Evolutionary conservation across 2,888 invertebrate genomes (phyloP).

Genomic region (Oithona nana): DNA sequence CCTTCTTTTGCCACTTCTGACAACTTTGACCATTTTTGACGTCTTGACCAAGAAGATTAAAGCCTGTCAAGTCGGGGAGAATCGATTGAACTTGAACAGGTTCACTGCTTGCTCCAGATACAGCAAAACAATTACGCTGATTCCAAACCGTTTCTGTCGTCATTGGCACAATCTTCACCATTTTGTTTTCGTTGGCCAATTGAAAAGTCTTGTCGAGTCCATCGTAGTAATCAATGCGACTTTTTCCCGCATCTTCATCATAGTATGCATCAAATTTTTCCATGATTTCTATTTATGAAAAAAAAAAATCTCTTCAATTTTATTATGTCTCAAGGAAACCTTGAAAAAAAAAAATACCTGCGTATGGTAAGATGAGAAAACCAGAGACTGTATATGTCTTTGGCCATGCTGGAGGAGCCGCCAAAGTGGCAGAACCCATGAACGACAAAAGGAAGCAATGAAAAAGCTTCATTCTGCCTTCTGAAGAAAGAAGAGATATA

Average conservation of each 20-base stretch:
- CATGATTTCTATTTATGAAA: slow-evolving; percentile 80
- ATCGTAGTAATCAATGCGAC: slow-evolving; percentile 84
- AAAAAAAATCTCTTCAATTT: too few species aligned
- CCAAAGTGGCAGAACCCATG: too few species aligned
- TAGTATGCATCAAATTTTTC: slow-evolving; percentile 83
- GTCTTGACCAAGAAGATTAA: slow-evolving; percentile 26
- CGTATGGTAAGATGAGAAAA: not conserved
- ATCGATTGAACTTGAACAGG: slow-evolving; percentile 50
- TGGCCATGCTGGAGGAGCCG: not conserved
- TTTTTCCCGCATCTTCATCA: slow-evolving; percentile 49
- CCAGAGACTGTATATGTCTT: not conserved
- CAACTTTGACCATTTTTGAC: slow-evolving; percentile 40
- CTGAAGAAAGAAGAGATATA: too few species aligned
- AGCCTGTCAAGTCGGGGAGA: slow-evolving; percentile 57
- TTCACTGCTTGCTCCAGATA: slow-evolving; percentile 48
- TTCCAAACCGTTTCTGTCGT: slow-evolving; percentile 54
- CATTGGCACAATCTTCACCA: slow-evolving; percentile 37
- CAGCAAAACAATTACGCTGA: slow-evolving; percentile 55
- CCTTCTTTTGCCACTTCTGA: slow-evolving; percentile 54
- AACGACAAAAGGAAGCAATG: too few species aligned
- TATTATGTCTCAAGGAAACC: too few species aligned
- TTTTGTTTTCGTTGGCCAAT: slow-evolving; percentile 39
- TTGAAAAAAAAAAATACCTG: slow-evolving; percentile 34
- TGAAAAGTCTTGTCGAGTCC: slow-evolving; percentile 83
- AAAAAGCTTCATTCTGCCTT: too few species aligned